Evolutionary conservation across 2,888 invertebrate genomes (phyloP), one percentile per base, ranked within the genome.

Genomic region (Temnothorax ravouxi): DNA sequence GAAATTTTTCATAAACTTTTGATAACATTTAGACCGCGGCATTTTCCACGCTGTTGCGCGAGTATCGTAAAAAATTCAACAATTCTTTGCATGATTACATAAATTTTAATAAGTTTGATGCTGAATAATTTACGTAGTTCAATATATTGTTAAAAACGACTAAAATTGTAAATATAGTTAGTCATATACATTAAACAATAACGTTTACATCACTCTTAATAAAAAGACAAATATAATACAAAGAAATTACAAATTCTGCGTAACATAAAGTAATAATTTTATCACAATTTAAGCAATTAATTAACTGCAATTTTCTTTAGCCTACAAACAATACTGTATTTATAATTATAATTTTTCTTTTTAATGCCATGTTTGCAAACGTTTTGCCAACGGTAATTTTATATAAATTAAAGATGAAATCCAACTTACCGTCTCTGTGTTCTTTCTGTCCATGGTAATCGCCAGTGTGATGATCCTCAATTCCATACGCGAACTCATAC

Each of bases 371-470:
- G n/a, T 44, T 29, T 15, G 15, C 3, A 2, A 52, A n/a, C 18
- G 38, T 54, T 8, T 50, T 25, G 15, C n/a, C 44, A 47, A 21
- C 11, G 21, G 13, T 15, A 11, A 69, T 44, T 44, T 76, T 52
- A 21, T 25, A 18, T 25, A 38, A 52, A 67, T 34, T 69, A 69
- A 3, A 4, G 21, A 34, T 0, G 34, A 34, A 34, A 72, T 59
- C 11, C 8, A n/a, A 3, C 62, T 85, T 87, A 93, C 95, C 95
- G 77, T 95, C 94, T 82, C 95, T 91, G 75, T 93, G 92, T 82
- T 95, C 95, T 84, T 94, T 94, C 72, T 95, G 94, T 25, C 93
- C 93, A 81, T 95, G 95, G 79, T 92, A 93, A 89, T 95, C 94
- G 38, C 94, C 94, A 54, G 94, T 94, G 80, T 94, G 93, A 85